These are phyloP conservation scores for Stegastes partitus DNA, from an alignment of 2,113 vertebrate genomes.

Conservation along the genomic window DNA sequence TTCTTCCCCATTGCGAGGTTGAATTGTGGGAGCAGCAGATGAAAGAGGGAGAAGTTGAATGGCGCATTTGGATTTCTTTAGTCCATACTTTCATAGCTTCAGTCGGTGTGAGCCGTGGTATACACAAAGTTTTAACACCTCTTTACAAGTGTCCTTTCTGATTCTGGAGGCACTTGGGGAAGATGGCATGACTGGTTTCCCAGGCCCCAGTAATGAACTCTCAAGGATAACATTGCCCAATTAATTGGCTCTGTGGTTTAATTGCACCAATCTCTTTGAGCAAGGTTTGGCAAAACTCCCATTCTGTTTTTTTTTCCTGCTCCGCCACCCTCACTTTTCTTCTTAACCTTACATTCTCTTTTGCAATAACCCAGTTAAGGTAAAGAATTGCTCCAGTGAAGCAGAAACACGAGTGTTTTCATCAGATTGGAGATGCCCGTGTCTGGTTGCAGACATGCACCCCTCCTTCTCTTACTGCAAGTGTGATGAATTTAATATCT, in stretches of 20 bases:
- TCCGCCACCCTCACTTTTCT: conserved; percentile 40
- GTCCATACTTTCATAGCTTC: conserved; percentile 48
- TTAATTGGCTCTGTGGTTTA: conserved; percentile 75
- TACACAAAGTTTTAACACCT: conserved; percentile 23
- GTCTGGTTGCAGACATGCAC: conserved; percentile 59
- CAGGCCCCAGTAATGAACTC: conserved; percentile 76
- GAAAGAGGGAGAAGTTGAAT: conserved; percentile 68
- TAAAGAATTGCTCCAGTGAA: conserved; percentile 72
- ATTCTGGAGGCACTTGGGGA: conserved; percentile 52
- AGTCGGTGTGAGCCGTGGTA: conserved; percentile 5
- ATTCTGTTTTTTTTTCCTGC: conserved; percentile 13
- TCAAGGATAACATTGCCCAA: conserved; percentile 66
- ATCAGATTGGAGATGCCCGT: conserved; percentile 47
- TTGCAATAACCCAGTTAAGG: conserved; percentile 58
- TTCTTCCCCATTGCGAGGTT: conserved; percentile 67
- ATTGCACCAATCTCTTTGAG: conserved; percentile 68
- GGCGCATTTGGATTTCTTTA: conserved; percentile 63
- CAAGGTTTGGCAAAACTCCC: conserved; percentile 67
- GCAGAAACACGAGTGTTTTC: conserved; percentile 64
- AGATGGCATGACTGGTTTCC: conserved; percentile 64
- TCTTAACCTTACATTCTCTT: conserved; percentile 50
- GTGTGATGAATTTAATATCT: conserved; percentile 74
- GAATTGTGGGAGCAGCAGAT: conserved; percentile 71
- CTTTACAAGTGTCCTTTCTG: conserved; percentile 53
- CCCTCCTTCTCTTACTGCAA: conserved; percentile 38